Conservation (phyloP, 2,113 vertebrate species). For the Eulemur macaco region DNA sequence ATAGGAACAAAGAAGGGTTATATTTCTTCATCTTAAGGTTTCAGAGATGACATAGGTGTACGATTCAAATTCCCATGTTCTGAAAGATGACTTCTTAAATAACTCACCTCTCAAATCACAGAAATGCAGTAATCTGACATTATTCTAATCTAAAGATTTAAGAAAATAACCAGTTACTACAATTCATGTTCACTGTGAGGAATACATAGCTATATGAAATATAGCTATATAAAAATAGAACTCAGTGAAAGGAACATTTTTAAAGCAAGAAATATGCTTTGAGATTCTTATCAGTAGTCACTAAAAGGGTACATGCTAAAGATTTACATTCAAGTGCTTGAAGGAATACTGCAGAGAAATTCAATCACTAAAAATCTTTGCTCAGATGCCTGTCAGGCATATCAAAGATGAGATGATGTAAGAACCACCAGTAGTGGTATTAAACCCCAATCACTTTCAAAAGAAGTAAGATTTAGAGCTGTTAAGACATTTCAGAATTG, state of each 20-base stretch:
- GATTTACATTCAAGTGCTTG: conserved; percentile 55
- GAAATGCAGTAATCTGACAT: conserved; percentile 42
- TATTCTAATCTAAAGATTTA: conserved; percentile 34
- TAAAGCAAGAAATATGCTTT: conserved; percentile 40
- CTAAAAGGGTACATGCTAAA: conserved; percentile 48
- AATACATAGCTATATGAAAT: conserved; percentile 44
- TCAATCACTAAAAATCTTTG: conserved; percentile 40
- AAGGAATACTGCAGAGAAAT: conserved; percentile 44
- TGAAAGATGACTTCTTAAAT: conserved; percentile 50
- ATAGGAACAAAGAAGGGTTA: conserved; percentile 37
- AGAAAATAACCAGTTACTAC: conserved; percentile 42
- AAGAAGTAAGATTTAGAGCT: conserved; percentile 44
- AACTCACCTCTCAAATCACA: conserved; percentile 41
- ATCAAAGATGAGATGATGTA: conserved; percentile 40
- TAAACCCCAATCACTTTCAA: conserved; percentile 49
- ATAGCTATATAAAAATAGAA: conserved; percentile 34
- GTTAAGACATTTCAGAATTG: conserved; percentile 49
- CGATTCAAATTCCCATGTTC: conserved; percentile 23
- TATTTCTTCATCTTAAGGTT: conserved; percentile 51
- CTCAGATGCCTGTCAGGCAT: conserved; percentile 10
- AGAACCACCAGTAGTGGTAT: neutral
- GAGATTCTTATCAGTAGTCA: conserved; percentile 50
- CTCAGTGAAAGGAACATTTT: conserved; percentile 39
- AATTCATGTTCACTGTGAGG: neutral
- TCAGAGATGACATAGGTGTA: conserved; percentile 43